phyloP scores from a whole-genome alignment of 2,888 invertebrate species.

The Cyclophora albipunctata region DNA sequence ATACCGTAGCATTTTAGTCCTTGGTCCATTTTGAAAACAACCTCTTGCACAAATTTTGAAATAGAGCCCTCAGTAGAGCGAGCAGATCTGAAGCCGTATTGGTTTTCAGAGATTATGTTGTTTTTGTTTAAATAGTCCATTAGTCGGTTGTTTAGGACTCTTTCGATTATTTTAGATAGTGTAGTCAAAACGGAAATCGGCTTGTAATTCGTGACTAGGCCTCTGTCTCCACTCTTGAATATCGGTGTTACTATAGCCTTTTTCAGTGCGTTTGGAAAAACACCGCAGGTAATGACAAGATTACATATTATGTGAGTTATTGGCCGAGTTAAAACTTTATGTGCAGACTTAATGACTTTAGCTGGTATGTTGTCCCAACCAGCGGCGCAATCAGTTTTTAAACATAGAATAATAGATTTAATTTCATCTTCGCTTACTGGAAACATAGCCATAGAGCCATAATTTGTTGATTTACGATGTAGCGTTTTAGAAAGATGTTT shows the following conservation, averaged over 20 bases:
- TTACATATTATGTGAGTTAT: not conserved
- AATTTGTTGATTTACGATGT: no score
- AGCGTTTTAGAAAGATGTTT: no score
- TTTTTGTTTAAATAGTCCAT: not conserved
- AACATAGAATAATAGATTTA: not conserved
- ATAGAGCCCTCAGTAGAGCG: not conserved
- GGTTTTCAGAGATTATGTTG: not conserved
- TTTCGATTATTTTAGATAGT: not conserved
- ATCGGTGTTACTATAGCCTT: not conserved
- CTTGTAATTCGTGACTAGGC: not conserved
- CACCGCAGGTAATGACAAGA: not conserved
- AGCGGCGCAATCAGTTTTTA: not conserved
- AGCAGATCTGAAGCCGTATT: not conserved
- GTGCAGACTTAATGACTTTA: no score
- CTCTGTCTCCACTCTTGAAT: not conserved
- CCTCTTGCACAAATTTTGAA: not conserved
- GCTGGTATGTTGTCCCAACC: not conserved
- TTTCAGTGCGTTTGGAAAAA: not conserved
- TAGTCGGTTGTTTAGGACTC: not conserved
- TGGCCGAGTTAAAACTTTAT: not conserved
- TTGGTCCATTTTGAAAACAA: not conserved
- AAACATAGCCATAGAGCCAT: no score
- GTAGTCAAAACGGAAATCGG: not conserved
- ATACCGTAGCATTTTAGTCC: not conserved
- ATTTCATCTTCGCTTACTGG: no score